Conservation (phyloP, 2,797 vertebrate genomes). For the Sebastes alutus region DNA sequence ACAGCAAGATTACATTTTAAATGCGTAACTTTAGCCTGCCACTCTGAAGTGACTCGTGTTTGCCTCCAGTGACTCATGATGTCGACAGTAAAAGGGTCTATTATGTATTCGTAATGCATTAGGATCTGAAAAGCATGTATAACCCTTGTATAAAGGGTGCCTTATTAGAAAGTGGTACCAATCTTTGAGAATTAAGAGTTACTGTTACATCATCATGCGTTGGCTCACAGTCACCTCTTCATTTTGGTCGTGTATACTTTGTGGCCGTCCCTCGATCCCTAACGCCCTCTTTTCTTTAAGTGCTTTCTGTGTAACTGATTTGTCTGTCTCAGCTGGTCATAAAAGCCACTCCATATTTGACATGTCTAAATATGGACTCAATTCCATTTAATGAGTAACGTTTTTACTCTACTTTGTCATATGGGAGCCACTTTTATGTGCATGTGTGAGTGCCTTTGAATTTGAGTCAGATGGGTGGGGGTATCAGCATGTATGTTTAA, state of each 20-base stretch:
- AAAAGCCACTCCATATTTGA: slow-evolving; percentile 53
- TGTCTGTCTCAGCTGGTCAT: slow-evolving; percentile 40
- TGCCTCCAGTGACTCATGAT: not conserved
- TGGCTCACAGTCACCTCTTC: not conserved
- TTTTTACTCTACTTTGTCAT: slow-evolving; percentile 30
- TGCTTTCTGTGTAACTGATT: slow-evolving; percentile 23
- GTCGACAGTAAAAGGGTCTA: not conserved
- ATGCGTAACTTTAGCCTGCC: not conserved
- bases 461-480: not conserved
- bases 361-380: slow-evolving; percentile 60
- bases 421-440: slow-evolving; percentile 31
- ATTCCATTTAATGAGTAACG: slow-evolving; percentile 38
- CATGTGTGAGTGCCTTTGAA: slow-evolving; percentile 7
- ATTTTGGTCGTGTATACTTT: not conserved
- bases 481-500: slow-evolving; percentile 5
- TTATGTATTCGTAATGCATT: not conserved
- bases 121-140: not conserved
- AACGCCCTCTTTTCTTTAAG: not conserved
- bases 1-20: not conserved
- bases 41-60: not conserved
- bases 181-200: not conserved
- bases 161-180: not conserved
- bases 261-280: not conserved
- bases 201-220: not conserved
- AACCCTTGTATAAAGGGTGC: not conserved